Evolutionary conservation across 2,888 invertebrate genomes (phyloP).

Genomic region (Myopa tessellatipennis): DNA sequence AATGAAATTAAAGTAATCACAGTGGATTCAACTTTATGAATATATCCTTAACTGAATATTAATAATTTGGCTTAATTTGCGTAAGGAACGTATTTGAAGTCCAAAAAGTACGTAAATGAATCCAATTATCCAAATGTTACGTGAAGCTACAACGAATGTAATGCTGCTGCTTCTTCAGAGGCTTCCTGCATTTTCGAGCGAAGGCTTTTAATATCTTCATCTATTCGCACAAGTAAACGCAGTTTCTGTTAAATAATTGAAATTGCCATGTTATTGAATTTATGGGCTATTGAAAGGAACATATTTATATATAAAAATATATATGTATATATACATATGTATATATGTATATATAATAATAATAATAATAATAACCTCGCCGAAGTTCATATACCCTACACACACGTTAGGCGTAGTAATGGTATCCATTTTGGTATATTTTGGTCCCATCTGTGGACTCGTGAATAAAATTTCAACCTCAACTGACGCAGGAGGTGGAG

Average conservation of each 20-base stretch:
- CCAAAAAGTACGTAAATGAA: not conserved
- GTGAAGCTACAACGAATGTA: slow-evolving; percentile 57
- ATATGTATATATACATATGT: not conserved
- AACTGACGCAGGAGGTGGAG: too few species aligned
- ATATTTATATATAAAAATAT: not conserved
- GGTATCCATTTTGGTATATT: too few species aligned
- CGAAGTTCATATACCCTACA: too few species aligned
- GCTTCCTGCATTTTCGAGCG: slow-evolving; percentile 81
- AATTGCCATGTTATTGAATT: too few species aligned
- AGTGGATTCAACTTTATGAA: not conserved
- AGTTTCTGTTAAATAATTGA: slow-evolving; percentile 78
- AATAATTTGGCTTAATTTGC: slow-evolving; percentile 14
- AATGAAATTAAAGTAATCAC: not conserved
- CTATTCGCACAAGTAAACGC: slow-evolving; percentile 84
- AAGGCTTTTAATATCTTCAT: slow-evolving; percentile 82
- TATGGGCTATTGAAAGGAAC: too few species aligned
- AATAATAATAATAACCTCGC: too few species aligned
- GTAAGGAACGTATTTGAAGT: slow-evolving; percentile 11
- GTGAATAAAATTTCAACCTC: too few species aligned
- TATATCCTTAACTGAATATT: not conserved
- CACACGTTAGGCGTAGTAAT: too few species aligned
- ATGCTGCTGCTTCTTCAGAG: slow-evolving; percentile 56
- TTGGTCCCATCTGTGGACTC: too few species aligned
- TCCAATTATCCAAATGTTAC: not conserved
- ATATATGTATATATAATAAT: too few species aligned